Percentiles rank a stretch among this genome's conserved stretches.
These are phyloP conservation scores for Rhodophaea formosa DNA, from an alignment of 2,888 invertebrate genomes.

Conservation along the genomic window DNA sequence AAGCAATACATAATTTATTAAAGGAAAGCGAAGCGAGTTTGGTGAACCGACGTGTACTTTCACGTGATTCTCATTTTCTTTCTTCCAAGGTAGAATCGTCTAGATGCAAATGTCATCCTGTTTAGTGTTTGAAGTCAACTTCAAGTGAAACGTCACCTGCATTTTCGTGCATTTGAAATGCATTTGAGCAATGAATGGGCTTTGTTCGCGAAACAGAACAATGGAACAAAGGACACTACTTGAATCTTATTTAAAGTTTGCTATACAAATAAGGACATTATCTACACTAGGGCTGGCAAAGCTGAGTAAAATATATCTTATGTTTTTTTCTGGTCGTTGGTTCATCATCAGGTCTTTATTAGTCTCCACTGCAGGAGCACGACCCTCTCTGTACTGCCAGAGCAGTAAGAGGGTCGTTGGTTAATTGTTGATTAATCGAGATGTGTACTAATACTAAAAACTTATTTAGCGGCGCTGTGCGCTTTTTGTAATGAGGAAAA, in stretches of 20 bases:
- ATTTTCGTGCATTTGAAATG: slow-evolving; percentile 44
- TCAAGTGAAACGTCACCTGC: slow-evolving; percentile 46
- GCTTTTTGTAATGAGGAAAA: no score
- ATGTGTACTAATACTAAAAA: no score
- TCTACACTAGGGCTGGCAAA: not conserved
- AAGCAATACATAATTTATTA: no score
- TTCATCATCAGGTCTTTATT: no score
- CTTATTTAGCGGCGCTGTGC: no score
- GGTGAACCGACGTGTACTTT: not conserved
- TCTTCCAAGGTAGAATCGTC: slow-evolving; percentile 1
- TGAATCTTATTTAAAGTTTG: slow-evolving; percentile 25
- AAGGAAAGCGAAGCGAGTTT: no score
- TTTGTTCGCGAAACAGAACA: slow-evolving; percentile 46
- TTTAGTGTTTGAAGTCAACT: slow-evolving; percentile 26
- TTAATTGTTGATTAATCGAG: no score
- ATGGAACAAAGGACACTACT: slow-evolving; percentile 38
- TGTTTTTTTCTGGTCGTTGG: no score
- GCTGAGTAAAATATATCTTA: not conserved
- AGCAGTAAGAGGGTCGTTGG: no score
- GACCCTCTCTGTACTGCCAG: no score
- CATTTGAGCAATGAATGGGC: slow-evolving; percentile 49
- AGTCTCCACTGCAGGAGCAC: no score
- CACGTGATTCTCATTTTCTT: not conserved
- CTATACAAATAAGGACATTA: slow-evolving; percentile 3
- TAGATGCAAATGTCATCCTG: slow-evolving; percentile 20